Evolutionary conservation across 23 tunicate species (phyloP), one percentile per base, ranked within the genome.

Genomic region (Ciona savignyi): DNA sequence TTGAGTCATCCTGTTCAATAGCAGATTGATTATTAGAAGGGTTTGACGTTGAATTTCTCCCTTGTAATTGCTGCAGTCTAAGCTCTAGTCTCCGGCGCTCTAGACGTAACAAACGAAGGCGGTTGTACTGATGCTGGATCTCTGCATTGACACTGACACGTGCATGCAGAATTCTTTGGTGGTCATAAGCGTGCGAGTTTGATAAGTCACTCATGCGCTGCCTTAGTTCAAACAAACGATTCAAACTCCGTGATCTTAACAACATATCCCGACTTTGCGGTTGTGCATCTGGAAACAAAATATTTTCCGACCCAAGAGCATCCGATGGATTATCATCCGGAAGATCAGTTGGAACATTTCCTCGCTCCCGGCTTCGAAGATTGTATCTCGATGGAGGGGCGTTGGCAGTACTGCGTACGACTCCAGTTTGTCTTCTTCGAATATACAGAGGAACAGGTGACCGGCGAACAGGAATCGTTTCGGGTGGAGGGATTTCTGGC

Each of bases 131-230:
- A 35, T 89, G 96, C 61, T 68, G 84, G 23, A 89, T 89, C 60
- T 89, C 89, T n/a, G 87, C 96, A 29, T 89, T 85, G 0, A 89
- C 96, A 42, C 81, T 89, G n/a, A 89, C 96, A 49, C 85, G 84
- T 22, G 96, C 96, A 51, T 78, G 88, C 9, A 83, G 61, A 61
- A 89, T 89, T 19, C 87, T 71, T 65, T 80, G 68, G 42, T 88
- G 95, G 31, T 81, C 86, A 56, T 71, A 71, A 23, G 85, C 61
- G 72, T 72, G 85, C 3, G 95, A 64, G 24, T 79, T 68, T 30
- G 77, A 29, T 20, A 77, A 23, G 34, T 84, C 82, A 34, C 29
- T 30, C n/a, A 60, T 4, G 2, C 69, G 67, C 60, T 60, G 69
- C n/a, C 76, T 64, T 19, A 33, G 22, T 25, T 63, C 67, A 63